Percentiles rank a stretch among this genome's conserved stretches.
phyloP scores from a whole-genome alignment of 2,113 vertebrate species.

The Aptenodytes patagonicus region DNA sequence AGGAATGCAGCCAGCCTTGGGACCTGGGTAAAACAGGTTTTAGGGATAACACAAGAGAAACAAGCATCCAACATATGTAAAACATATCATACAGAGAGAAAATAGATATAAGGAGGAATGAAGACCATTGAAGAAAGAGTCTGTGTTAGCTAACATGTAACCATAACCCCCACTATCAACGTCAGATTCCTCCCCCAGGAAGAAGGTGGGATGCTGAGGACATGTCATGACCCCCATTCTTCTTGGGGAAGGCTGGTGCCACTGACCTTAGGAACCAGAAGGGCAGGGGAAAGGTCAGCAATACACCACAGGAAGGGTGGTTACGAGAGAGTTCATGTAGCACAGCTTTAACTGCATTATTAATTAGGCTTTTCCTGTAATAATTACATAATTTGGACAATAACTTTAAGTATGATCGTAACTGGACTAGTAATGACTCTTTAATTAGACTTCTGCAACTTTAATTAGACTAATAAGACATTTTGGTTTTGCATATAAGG shows the following conservation, averaged over 20 bases:
- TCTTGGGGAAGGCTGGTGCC: not conserved
- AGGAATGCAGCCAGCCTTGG: not conserved
- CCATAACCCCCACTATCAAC: not conserved
- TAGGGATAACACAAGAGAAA: not conserved
- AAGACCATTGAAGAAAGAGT: not conserved
- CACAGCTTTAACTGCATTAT: not conserved
- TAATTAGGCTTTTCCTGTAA: not conserved
- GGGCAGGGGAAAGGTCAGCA: not conserved
- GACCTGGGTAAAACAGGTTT: not conserved
- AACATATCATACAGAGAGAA: not conserved
- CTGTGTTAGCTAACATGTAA: not conserved
- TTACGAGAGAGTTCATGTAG: not conserved
- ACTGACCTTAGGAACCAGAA: not conserved
- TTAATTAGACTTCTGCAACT: not conserved
- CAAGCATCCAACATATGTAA: not conserved
- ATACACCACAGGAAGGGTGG: too few relatives aligned
- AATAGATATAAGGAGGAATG: not conserved
- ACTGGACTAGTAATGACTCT: not conserved
- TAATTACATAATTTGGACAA: not conserved
- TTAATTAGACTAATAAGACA: not conserved
- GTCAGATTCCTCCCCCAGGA: not conserved
- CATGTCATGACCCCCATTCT: not conserved
- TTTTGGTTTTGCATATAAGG: not conserved
- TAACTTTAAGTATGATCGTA: not conserved
- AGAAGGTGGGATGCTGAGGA: not conserved